Percentiles rank a stretch among this genome's conserved stretches.
phyloP scores from a whole-genome alignment of 1,140 invertebrate species.

The Papilio helenus region DNA sequence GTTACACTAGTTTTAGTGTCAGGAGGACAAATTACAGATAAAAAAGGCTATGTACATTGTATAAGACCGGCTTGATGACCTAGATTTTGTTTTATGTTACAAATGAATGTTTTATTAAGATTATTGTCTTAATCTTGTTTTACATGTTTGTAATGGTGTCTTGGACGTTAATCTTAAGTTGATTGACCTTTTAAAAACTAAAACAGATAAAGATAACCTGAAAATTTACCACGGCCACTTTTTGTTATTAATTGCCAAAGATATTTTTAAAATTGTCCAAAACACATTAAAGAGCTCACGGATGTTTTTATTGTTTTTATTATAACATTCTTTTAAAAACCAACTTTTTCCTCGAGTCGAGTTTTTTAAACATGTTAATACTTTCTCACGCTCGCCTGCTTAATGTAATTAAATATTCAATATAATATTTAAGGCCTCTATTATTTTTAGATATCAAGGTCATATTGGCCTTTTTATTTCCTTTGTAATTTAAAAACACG shows the following conservation, averaged over 20 bases:
- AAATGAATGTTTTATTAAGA: no score
- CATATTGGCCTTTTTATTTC: neutral
- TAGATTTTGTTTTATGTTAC: neutral
- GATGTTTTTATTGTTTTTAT: no score
- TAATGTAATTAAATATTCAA: neutral
- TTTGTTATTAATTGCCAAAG: neutral
- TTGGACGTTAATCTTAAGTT: neutral
- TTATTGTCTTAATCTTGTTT: no score
- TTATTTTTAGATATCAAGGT: slow-evolving; percentile 1
- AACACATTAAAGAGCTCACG: no score
- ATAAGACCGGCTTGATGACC: neutral
- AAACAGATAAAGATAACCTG: neutral
- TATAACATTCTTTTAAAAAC: neutral
- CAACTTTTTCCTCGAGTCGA: neutral
- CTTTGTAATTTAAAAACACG: neutral
- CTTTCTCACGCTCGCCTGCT: neutral
- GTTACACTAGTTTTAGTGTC: slow-evolving; percentile 1
- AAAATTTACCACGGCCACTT: neutral
- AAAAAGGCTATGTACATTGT: slow-evolving; percentile 10
- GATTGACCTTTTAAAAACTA: neutral
- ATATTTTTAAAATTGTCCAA: neutral
- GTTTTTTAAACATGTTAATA: neutral
- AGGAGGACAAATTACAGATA: neutral
- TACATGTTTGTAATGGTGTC: no score
- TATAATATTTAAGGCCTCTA: neutral